Base-by-base conservation (phyloP, 2,888 invertebrate species). In the Pyrrhopygopsis socrates region DNA sequence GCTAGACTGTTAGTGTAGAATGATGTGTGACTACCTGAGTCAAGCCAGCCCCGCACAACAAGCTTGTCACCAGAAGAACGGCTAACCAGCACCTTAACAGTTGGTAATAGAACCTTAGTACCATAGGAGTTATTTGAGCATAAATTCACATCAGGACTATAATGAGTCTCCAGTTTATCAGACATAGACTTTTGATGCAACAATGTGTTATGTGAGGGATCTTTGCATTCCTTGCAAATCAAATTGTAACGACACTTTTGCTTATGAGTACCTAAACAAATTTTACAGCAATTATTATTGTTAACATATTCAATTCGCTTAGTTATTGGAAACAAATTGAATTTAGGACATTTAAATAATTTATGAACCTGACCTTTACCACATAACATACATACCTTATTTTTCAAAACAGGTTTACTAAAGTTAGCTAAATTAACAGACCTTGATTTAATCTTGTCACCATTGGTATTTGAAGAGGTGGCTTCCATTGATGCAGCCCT, bases 11-110 rank as follows among this genome's bases (percentile, higher is more conserved):
- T 45, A 18, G 13, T 70, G 3, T 22, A 41, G 24, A 70, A 70
- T 22, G 70, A 70, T n/a, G 45, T 41, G 41, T 70, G 70, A 41
- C 70, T 70, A 22, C 24, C 70, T 20, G 45, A 70, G 41, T 70
- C 70, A 70, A 70, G 70, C 70, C 41, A 34, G 15, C 41, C 70
- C 45, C 24, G 34, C 34, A 34, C 41, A 70, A 70, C 70, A 41
- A 27, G 20, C 27, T 24, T 24, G 22, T 70, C 70, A n/a, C 45
- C 34, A 34, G 15, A 18, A 70, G 34, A 8, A 11, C 41, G 24
- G 11, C 8, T 45, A 34, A 70, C 24, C 22, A 27, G 24, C 27
- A 70, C 70, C 45, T 70, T 70, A 18, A 41, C 41, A 4, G 45
- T 45, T 24, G 70, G 70, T 24, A 70, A 24, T 15, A 70, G 41